phyloP scores from a whole-genome alignment of 2,888 invertebrate species.

The Rhopalosiphum nymphaeae region DNA sequence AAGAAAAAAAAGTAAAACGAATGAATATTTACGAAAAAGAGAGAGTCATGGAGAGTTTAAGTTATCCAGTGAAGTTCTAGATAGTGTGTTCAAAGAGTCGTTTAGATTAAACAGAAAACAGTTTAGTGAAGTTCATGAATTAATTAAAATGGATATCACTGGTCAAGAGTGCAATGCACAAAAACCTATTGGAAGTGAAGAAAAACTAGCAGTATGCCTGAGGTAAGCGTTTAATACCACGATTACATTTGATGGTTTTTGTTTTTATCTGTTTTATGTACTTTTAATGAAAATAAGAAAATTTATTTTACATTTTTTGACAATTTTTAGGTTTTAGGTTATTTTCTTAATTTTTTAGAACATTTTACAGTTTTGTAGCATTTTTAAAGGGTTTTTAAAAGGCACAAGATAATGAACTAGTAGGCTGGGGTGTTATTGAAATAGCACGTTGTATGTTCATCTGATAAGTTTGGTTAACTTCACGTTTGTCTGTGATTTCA shows the following conservation, averaged over 20 bases:
- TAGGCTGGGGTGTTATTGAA: constrained; percentile 22
- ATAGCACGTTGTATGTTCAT: constrained; percentile 38
- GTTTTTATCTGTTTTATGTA: constrained; percentile 34
- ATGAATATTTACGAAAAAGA: constrained; percentile 31
- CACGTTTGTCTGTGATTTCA: constrained; percentile 32
- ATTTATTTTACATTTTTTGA: constrained; percentile 4
- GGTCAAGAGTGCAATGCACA: constrained; percentile 43
- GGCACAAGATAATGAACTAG: constrained; percentile 21
- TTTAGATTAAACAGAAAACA: constrained; percentile 40
- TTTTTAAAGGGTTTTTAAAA: constrained; percentile 19
- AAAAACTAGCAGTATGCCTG: constrained; percentile 36
- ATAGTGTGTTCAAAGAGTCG: constrained; percentile 44
- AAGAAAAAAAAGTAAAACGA: constrained; percentile 28
- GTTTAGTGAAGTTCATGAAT: constrained; percentile 36
- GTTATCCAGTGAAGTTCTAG: constrained; percentile 32
- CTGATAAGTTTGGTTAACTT: constrained; percentile 36
- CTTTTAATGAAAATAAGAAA: constrained; percentile 10
- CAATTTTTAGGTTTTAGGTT: constrained; percentile 20
- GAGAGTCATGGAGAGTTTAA: constrained; percentile 17
- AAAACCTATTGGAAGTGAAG: constrained; percentile 34
- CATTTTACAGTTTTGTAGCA: constrained; percentile 20
- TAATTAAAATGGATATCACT: constrained; percentile 44
- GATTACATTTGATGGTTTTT: constrained; percentile 38
- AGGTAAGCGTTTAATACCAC: constrained; percentile 33
- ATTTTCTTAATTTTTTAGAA: constrained; percentile 20